These are phyloP conservation scores for Pseudomyrmex gracilis DNA, from an alignment of 1,140 invertebrate species.

Conservation along the genomic window DNA sequence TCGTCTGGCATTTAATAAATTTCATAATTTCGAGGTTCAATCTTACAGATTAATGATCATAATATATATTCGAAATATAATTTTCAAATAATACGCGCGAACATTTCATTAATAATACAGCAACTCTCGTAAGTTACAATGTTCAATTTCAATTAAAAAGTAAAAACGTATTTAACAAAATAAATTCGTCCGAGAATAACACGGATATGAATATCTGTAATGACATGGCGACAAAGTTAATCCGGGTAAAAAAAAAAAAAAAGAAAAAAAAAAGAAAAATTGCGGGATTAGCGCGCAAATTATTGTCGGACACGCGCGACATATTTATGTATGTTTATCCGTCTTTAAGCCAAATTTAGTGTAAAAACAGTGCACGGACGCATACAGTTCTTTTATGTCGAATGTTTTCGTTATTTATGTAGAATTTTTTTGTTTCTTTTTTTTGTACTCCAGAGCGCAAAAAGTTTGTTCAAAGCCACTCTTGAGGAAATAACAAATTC, in stretches of 20 bases:
- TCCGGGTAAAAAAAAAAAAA: neutral
- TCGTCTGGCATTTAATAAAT: constrained; percentile 17
- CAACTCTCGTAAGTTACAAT: neutral
- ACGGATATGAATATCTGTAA: neutral
- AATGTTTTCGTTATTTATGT: constrained; percentile 31
- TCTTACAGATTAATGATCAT: neutral
- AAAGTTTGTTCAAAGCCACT: constrained; percentile 8
- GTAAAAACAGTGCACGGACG: neutral
- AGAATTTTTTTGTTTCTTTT: constrained; percentile 1
- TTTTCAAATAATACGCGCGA: neutral
- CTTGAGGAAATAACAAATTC: constrained; percentile 23
- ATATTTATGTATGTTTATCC: neutral
- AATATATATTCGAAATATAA: neutral
- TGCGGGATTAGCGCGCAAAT: neutral
- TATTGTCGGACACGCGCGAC: neutral
- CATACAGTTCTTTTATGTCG: neutral
- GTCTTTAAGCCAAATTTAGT: constrained; percentile 4
- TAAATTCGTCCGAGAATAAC: neutral
- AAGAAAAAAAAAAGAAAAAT: neutral
- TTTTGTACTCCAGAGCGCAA: neutral
- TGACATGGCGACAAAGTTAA: neutral
- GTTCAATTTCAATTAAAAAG: constrained; percentile 1
- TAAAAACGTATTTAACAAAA: constrained; percentile 3
- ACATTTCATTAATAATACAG: neutral
- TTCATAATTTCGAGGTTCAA: neutral